Conservation (phyloP, 2,113 vertebrate genomes). For the Neolamprologus ventralis region DNA sequence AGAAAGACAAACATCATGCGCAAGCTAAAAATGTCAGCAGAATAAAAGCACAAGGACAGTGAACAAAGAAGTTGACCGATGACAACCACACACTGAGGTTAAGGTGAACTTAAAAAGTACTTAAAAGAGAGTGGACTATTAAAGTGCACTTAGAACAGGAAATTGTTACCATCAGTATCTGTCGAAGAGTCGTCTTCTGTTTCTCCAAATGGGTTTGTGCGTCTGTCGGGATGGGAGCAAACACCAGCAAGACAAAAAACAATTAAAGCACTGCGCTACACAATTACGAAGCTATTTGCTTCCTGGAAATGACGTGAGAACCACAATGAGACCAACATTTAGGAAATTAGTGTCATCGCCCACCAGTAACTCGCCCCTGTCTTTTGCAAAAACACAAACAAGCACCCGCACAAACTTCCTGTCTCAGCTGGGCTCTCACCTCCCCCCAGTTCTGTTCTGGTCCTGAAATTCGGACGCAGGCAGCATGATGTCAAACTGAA, state of each 20-base stretch:
- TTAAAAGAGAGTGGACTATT: neutral
- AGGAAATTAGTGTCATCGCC: neutral
- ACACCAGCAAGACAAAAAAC: neutral
- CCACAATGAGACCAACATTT: neutral
- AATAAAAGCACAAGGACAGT: neutral
- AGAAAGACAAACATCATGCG: neutral
- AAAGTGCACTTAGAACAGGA: neutral
- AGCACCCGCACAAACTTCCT: neutral
- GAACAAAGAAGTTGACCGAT: neutral
- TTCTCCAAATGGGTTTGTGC: slow-evolving; percentile 93
- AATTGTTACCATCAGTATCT: slow-evolving; percentile 78
- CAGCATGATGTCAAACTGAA: slow-evolving; percentile 94
- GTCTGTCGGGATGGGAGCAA: slow-evolving; percentile 65
- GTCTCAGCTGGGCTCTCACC: slow-evolving; percentile 48
- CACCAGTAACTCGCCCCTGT: neutral
- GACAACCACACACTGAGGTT: neutral
- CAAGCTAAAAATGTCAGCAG: neutral
- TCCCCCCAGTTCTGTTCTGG: slow-evolving; percentile 81
- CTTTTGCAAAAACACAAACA: neutral
- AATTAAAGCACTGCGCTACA: slow-evolving; percentile 18
- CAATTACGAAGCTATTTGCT: neutral
- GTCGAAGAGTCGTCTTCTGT: slow-evolving; percentile 77
- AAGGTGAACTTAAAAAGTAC: neutral
- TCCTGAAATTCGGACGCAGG: slow-evolving; percentile 91
- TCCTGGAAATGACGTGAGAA: slow-evolving; percentile 31